phyloP scores from a whole-genome alignment of 2,113 vertebrate species.

The Jaculus jaculus region DNA sequence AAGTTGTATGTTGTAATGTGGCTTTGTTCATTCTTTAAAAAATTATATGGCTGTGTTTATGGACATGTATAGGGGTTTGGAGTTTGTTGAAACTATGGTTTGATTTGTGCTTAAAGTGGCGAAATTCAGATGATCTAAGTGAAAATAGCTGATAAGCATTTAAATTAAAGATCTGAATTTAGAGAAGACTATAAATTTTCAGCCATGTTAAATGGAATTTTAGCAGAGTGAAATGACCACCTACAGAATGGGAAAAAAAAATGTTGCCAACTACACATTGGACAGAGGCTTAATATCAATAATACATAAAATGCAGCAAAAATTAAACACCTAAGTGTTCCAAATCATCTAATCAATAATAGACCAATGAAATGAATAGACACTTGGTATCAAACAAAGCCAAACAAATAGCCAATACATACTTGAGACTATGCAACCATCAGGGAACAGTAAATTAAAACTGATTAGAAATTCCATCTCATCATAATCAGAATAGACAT shows the following conservation, averaged over 20 bases:
- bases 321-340: neutral
- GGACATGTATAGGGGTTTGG: neutral
- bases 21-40: neutral
- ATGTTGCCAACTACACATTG: neutral
- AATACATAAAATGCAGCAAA: neutral
- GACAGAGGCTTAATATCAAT: neutral
- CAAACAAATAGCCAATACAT: neutral
- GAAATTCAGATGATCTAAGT: neutral
- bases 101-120: neutral
- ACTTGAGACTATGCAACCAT: neutral
- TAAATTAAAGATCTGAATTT: neutral
- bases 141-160: slow-evolving; percentile 33
- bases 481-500: neutral
- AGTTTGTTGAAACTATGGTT: neutral
- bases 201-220: neutral
- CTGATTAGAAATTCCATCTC: neutral
- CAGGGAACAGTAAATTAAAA: neutral
- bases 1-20: neutral
- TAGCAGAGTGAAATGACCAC: neutral
- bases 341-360: neutral
- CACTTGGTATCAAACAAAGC: neutral
- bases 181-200: neutral
- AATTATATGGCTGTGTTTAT: neutral
- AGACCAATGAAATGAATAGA: neutral
- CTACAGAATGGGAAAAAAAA: neutral